Evolutionary conservation across 2,797 vertebrate genomes (phyloP).

Genomic region (Anguilla pacifica): DNA sequence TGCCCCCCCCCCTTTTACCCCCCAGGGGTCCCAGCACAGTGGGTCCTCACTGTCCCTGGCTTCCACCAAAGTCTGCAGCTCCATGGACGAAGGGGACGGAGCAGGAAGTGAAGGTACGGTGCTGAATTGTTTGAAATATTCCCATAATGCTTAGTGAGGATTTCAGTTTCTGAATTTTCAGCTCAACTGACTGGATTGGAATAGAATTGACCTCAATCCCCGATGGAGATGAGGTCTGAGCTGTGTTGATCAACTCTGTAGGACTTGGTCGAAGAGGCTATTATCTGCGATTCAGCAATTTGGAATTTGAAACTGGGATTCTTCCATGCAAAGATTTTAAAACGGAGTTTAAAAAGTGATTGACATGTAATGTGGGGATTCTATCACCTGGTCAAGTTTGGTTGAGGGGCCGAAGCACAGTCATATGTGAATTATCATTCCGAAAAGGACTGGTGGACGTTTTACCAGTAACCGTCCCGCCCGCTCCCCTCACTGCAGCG

Average conservation of each 20-base stretch:
- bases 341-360: neutral
- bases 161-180: neutral
- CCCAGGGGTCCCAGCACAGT: slow-evolving; percentile 91
- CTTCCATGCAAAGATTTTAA: neutral
- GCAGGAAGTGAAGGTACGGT: slow-evolving; percentile 56
- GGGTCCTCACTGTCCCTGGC: slow-evolving; percentile 95
- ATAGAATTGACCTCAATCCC: neutral
- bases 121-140: neutral
- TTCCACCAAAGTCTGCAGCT: slow-evolving; percentile 97
- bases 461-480: neutral
- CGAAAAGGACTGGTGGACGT: neutral
- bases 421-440: neutral
- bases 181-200: neutral
- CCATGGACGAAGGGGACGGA: slow-evolving; percentile 94
- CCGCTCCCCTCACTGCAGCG: slow-evolving; percentile 56
- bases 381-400: neutral
- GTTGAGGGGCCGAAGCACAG: neutral
- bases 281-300: neutral
- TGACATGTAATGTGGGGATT: neutral
- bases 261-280: neutral
- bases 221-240: neutral
- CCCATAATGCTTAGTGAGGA: neutral
- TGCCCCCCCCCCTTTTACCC: slow-evolving; percentile 52
- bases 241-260: neutral
- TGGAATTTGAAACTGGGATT: neutral